Evolutionary conservation across 2,797 vertebrate species (phyloP).

Genomic region (Gastrophryne carolinensis): DNA sequence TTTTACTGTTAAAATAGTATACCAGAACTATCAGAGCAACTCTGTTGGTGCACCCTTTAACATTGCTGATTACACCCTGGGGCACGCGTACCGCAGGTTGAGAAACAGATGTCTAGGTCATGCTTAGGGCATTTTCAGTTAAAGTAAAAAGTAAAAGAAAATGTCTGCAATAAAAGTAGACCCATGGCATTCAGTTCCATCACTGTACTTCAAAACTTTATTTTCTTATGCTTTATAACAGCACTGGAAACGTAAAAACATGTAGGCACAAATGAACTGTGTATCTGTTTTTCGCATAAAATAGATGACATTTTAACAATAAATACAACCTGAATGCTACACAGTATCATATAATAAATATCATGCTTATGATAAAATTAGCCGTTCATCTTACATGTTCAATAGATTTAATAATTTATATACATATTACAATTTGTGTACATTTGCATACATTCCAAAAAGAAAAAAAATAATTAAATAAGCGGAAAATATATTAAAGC

Average conservation of each 20-base stretch:
- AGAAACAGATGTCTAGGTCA: too few species aligned
- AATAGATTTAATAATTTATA: slow-evolving; percentile 16
- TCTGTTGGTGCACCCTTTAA: too few species aligned
- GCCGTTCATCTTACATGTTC: slow-evolving; percentile 37
- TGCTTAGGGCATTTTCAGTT: too few species aligned
- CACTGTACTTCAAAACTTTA: slow-evolving; percentile 66
- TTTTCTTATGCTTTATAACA: slow-evolving; percentile 61
- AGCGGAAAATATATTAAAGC: slow-evolving; percentile 60
- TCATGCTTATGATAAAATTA: slow-evolving; percentile 44
- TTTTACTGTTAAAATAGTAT: too few species aligned
- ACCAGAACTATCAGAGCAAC: too few species aligned
- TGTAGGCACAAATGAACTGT: slow-evolving; percentile 66
- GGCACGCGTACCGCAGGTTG: too few species aligned
- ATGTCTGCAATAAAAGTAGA: too few species aligned
- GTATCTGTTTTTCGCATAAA: slow-evolving; percentile 63
- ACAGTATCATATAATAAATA: slow-evolving; percentile 48
- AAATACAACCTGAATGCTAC: slow-evolving; percentile 59
- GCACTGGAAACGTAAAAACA: slow-evolving; percentile 68
- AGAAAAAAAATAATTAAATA: slow-evolving; percentile 51
- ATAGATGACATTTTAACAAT: slow-evolving; percentile 55
- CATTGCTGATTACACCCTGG: too few species aligned
- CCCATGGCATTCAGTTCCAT: not conserved
- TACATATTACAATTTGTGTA: slow-evolving; percentile 54
- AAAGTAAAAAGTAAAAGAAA: too few species aligned
- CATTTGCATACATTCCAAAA: slow-evolving; percentile 53